phyloP scores from a whole-genome alignment of 2,888 invertebrate genomes.

The Trachelus stipa region DNA sequence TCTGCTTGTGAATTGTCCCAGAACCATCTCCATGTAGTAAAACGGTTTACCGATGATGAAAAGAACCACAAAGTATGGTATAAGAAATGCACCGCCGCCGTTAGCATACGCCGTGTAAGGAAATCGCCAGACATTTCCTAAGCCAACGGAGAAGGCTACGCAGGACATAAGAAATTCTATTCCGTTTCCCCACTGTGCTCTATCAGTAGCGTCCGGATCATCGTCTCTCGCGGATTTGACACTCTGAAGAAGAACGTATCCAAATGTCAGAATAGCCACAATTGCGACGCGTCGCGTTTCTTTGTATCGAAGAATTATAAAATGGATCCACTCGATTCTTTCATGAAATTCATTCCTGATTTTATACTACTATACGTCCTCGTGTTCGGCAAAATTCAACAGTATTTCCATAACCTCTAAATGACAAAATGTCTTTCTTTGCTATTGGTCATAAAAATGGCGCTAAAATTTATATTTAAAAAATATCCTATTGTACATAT shows the following conservation, averaged over 20 bases:
- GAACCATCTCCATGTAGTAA: slow-evolving; percentile 84
- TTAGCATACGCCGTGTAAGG: slow-evolving; percentile 76
- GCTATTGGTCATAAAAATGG: too few relatives aligned
- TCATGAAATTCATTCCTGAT: too few relatives aligned
- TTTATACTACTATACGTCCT: too few relatives aligned
- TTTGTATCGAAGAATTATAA: too few relatives aligned
- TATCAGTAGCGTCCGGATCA: slow-evolving; percentile 14
- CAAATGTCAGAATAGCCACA: background rate
- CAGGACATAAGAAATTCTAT: slow-evolving; percentile 76
- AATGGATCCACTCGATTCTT: too few relatives aligned
- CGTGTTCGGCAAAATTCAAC: too few relatives aligned
- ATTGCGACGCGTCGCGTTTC: background rate
- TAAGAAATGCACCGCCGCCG: slow-evolving; percentile 76
- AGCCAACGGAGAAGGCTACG: slow-evolving; percentile 74
- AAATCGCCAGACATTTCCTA: slow-evolving; percentile 77
- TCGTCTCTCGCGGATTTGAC: background rate
- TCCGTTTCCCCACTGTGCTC: slow-evolving; percentile 71
- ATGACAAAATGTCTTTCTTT: too few relatives aligned
- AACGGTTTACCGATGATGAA: slow-evolving; percentile 80
- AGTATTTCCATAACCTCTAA: too few relatives aligned
- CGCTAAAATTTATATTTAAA: too few relatives aligned
- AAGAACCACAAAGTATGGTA: slow-evolving; percentile 76
- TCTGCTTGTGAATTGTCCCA: slow-evolving; percentile 85
- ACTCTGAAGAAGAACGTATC: background rate
- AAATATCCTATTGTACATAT: too few relatives aligned